Conservation (phyloP, 2,113 vertebrate species). For the Polyodon spathula region DNA sequence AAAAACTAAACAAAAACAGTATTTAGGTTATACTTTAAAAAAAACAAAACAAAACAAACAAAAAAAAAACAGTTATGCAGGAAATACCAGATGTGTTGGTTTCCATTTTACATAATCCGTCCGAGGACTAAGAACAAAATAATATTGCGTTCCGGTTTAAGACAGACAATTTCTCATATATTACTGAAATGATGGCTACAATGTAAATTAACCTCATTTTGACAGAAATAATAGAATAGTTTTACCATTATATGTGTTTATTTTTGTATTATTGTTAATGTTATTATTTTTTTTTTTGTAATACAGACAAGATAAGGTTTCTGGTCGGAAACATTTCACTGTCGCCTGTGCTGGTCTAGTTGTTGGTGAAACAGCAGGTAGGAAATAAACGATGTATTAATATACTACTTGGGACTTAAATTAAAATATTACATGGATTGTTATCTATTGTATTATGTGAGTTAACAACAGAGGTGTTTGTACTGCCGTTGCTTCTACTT, state of each 20-base stretch:
- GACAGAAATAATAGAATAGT: not conserved
- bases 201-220: not conserved
- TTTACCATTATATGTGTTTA: not conserved
- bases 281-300: not conserved
- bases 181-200: too few relatives aligned
- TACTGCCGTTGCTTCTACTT: not conserved
- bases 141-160: too few relatives aligned
- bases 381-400: not conserved
- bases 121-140: too few relatives aligned
- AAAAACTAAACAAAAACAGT: too few relatives aligned
- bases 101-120: too few relatives aligned
- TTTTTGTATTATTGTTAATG: not conserved
- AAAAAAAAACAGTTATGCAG: too few relatives aligned
- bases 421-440: not conserved
- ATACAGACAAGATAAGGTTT: not conserved
- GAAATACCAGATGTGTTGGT: too few relatives aligned
- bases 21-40: too few relatives aligned
- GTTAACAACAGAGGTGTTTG: not conserved
- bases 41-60: too few relatives aligned
- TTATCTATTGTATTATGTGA: not conserved
- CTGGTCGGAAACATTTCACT: conserved; percentile 16
- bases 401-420: not conserved
- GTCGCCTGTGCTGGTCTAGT: conserved; percentile 6
- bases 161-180: too few relatives aligned
- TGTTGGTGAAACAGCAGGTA: conserved; percentile 14